Base-by-base conservation (phyloP, 1,140 invertebrate species). In the Temnothorax nylanderi region DNA sequence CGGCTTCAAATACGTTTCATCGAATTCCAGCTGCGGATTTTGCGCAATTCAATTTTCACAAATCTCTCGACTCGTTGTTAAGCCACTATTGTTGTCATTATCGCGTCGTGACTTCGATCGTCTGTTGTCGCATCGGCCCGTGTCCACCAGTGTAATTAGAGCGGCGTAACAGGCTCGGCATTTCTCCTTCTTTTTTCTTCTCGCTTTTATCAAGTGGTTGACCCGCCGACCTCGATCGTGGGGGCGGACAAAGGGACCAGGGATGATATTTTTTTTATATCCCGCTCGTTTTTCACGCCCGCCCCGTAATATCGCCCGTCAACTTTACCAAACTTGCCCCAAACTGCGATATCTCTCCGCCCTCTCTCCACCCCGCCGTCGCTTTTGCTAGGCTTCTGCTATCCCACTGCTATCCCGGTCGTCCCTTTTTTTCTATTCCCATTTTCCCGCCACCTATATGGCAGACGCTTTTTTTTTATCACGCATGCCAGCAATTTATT, bases 381-480 rank as follows among this genome's bases (percentile, higher is more conserved):
- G 34, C n/a, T n/a, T n/a, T n/a, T n/a, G n/a, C n/a, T 32, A 26
- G 21, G n/a, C 26, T 11, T 18, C 56, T 72, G 13, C 41, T 21
- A n/a, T 51, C n/a, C 10, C 34, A 32, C 2, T 60, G 37, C 58
- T 26, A 26, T 1, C 32, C 37, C 16, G 34, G 21, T 56, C 69
- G 18, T 5, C 41, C 41, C 56, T 58, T 78, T 77, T 74, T 78
- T 78, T 60, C 67, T 60, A n/a, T 86, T 78, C 62, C 41, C 26
- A 58, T 34, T 18, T 37, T 10, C 60, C 21, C 34, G 34, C 41
- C 34, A 44, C 37, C 47, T 44, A 41, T 44, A 41, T 32, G 26
- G 54, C 41, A 84, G 56, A 74, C 60, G 78, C 49, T 84, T 71
- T 88, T 91, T 88, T 90, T 90, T 91, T 91, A 91, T 82, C 87